Percentiles rank a stretch among this genome's conserved stretches.
Conservation (phyloP, 2,888 invertebrate species). For the Cybosia mesomella region DNA sequence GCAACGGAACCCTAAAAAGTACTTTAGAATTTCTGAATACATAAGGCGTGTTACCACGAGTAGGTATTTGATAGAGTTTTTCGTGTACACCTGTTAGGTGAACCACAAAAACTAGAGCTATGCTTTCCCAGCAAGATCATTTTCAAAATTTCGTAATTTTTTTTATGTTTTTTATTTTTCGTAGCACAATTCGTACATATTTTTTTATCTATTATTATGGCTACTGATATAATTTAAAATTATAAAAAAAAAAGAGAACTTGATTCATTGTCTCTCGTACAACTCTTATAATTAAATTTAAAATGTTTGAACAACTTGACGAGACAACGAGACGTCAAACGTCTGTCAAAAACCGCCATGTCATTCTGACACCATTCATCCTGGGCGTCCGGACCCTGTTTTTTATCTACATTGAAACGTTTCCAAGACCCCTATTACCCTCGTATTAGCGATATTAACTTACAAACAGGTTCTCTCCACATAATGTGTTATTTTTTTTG, state of each 20-base stretch:
- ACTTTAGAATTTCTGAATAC: no score
- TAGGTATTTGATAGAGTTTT: no score
- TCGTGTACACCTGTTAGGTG: no score
- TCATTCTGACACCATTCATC: constrained; percentile 86
- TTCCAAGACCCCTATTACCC: constrained; percentile 37
- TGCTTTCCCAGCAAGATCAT: no score
- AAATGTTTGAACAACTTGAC: constrained; percentile 41
- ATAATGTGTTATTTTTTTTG: constrained; percentile 62
- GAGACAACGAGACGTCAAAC: constrained; percentile 61
- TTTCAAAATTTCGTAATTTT: no score
- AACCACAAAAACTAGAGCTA: no score
- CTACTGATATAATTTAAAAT: neutral
- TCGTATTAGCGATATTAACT: constrained; percentile 44
- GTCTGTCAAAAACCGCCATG: constrained; percentile 75
- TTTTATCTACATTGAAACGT: constrained; percentile 45
- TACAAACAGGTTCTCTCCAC: constrained; percentile 22
- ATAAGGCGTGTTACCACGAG: no score
- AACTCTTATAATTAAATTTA: constrained; percentile 12
- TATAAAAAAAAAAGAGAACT: neutral
- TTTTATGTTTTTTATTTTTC: no score
- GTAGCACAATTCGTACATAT: no score
- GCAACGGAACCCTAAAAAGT: no score
- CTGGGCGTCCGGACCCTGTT: constrained; percentile 70
- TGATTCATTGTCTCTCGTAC: neutral
- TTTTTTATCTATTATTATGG: neutral